Evolutionary conservation across 2,888 invertebrate genomes (phyloP).

Genomic region (Drosophila pseudotalamancana): DNA sequence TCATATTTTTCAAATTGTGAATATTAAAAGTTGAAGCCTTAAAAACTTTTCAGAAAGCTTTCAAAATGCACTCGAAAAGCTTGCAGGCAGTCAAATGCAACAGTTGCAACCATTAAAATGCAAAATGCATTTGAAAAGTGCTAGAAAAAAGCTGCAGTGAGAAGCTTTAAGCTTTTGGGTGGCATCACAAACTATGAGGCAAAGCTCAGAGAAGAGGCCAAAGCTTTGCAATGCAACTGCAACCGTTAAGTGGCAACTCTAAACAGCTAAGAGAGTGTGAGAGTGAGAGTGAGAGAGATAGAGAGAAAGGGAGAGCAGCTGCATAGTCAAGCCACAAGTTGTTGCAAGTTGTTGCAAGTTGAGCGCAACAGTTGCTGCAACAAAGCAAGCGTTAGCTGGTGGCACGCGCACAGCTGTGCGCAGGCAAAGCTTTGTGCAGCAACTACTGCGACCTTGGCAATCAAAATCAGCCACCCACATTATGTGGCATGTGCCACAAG

Average conservation of each 20-base stretch:
- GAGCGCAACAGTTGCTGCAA: constrained; percentile 66
- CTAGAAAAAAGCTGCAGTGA: constrained; percentile 40
- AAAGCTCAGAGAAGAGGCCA: constrained; percentile 30
- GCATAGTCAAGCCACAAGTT: constrained; percentile 57
- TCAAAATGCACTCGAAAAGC: constrained; percentile 2
- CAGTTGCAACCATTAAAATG: not conserved
- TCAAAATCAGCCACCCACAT: constrained; percentile 12
- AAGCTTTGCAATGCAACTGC: constrained; percentile 31
- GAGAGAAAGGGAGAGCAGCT: not conserved
- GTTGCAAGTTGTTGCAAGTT: constrained; percentile 30
- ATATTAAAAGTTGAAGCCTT: not conserved
- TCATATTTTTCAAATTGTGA: too few species aligned
- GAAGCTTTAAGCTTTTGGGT: constrained; percentile 46
- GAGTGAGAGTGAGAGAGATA: constrained; percentile 2
- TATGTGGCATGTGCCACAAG: constrained; percentile 22
- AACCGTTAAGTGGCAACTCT: constrained; percentile 12
- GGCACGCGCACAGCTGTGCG: constrained; percentile 51
- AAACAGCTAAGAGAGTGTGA: not conserved
- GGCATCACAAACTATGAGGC: constrained; percentile 42
- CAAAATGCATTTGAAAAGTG: constrained; percentile 43
- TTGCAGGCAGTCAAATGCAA: not conserved
- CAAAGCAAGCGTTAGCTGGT: constrained; percentile 2
- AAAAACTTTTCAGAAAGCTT: constrained; percentile 9
- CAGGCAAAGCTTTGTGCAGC: constrained; percentile 12
- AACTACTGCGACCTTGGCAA: constrained; percentile 28